Evolutionary conservation across 2,888 invertebrate genomes (phyloP).

Genomic region (Ariolimax columbianus): DNA sequence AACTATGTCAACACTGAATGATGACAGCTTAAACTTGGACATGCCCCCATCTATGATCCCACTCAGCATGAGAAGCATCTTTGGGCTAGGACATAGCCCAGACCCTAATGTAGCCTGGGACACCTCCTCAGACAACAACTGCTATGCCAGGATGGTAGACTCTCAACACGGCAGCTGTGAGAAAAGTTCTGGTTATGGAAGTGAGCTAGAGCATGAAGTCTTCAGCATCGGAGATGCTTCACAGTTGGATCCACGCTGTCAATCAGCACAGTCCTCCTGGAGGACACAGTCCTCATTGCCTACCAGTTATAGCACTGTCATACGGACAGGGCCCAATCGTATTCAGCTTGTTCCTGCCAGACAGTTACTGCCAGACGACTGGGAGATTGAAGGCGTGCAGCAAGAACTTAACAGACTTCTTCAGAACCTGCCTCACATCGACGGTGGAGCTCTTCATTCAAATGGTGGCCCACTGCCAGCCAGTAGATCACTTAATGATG

Average conservation of each 20-base stretch:
- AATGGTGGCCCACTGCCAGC: constrained; percentile 33
- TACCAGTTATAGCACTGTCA: constrained; percentile 71
- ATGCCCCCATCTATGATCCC: constrained; percentile 73
- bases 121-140: constrained; percentile 53
- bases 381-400: constrained; percentile 52
- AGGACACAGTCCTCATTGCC: constrained; percentile 59
- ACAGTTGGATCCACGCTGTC: constrained; percentile 53
- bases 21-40: constrained; percentile 30
- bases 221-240: constrained; percentile 69
- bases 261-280: constrained; percentile 55
- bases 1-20: not conserved
- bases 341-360: constrained; percentile 71
- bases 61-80: constrained; percentile 67
- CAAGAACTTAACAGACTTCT: constrained; percentile 67
- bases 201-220: constrained; percentile 71
- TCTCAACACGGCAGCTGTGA: constrained; percentile 63
- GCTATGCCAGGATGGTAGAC: constrained; percentile 66
- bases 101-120: constrained; percentile 44
- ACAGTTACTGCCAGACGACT: constrained; percentile 54
- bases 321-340: constrained; percentile 72
- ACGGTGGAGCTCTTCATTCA: constrained; percentile 63
- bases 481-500: constrained; percentile 39
- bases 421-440: constrained; percentile 69
- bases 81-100: constrained; percentile 61
- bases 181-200: constrained; percentile 73